A percentile compares a stretch with the other conserved stretches of the same genome.
phyloP scores from a whole-genome alignment of 1,140 invertebrate genomes.

The Melanaphis sacchari region DNA sequence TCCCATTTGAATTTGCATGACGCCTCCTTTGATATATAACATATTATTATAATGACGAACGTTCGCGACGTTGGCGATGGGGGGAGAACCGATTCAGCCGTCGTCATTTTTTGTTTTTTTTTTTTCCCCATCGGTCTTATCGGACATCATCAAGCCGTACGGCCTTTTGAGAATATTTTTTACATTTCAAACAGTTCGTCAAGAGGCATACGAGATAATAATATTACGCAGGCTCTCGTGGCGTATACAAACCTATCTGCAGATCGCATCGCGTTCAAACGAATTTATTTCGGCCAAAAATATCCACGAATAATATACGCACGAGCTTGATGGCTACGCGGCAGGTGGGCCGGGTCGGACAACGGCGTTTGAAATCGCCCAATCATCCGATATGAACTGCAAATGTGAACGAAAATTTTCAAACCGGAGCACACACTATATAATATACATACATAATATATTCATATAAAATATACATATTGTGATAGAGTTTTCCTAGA shows the following conservation, averaged over 20 bases:
- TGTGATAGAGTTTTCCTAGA: neutral
- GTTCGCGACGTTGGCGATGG: neutral
- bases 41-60: conserved; percentile 30
- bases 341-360: neutral
- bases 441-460: too few relatives aligned
- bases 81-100: neutral
- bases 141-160: neutral
- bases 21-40: conserved; percentile 17
- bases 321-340: neutral
- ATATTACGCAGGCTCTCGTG: neutral
- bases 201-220: neutral
- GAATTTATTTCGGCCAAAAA: neutral
- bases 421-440: neutral
- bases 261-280: neutral
- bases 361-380: neutral
- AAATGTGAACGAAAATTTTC: neutral
- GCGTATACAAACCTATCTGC: neutral
- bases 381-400: neutral
- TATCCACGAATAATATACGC: neutral
- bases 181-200: neutral
- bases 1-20: conserved; percentile 37
- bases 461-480: too few relatives aligned
- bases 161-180: neutral
- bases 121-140: neutral
- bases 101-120: neutral